These are phyloP conservation scores for Neodiprion lecontei DNA, from an alignment of 1,140 invertebrate species.

Conservation along the genomic window DNA sequence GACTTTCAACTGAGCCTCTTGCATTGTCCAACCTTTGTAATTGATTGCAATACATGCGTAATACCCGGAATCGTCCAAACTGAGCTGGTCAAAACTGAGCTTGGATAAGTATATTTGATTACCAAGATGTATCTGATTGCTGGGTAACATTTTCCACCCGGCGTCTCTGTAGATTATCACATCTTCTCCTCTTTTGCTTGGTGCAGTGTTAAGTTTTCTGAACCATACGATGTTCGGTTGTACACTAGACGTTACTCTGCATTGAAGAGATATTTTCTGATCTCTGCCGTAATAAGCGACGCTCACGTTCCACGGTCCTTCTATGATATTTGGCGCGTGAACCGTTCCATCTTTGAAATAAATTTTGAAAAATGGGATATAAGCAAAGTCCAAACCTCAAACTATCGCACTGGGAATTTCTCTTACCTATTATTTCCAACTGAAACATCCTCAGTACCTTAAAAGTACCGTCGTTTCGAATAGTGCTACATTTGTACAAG, in stretches of 20 bases:
- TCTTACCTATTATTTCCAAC: conserved; percentile 13
- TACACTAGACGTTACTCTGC: neutral
- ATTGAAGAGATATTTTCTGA: conserved; percentile 10
- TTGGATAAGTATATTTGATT: conserved; percentile 11
- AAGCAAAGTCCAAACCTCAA: too few species aligned
- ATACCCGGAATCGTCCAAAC: neutral
- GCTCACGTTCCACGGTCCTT: neutral
- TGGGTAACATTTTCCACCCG: conserved; percentile 11
- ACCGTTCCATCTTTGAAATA: neutral
- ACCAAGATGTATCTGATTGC: conserved; percentile 9
- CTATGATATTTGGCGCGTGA: neutral
- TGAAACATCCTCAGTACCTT: conserved; percentile 12
- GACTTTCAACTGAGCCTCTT: conserved; percentile 6
- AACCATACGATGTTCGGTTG: conserved; percentile 6
- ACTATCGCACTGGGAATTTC: too few species aligned
- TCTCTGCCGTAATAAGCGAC: conserved; percentile 1
- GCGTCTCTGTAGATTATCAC: conserved; percentile 3
- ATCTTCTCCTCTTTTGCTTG: neutral
- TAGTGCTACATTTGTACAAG: conserved; percentile 10
- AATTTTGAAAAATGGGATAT: neutral
- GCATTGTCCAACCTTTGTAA: conserved; percentile 15
- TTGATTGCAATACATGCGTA: conserved; percentile 11
- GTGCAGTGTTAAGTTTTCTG: neutral
- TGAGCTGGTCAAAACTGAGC: neutral
- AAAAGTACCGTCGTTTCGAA: conserved; percentile 2